These are phyloP conservation scores for Dioctria rufipes DNA, from an alignment of 2,888 invertebrate species.

Conservation along the genomic window DNA sequence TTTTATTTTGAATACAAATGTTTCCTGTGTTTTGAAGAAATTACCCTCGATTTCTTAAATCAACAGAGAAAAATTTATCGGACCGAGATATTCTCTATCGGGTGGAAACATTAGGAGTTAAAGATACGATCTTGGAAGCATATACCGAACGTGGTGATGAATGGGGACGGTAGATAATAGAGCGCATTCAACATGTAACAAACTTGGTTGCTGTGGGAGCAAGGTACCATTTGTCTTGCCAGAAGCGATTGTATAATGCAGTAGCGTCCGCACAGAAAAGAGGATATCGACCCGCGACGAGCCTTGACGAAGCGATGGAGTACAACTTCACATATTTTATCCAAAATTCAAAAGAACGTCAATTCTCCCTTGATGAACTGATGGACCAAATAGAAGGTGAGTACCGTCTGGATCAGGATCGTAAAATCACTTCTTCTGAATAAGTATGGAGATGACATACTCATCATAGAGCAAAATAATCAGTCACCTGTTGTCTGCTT, in stretches of 20 bases:
- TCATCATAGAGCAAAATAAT: neutral
- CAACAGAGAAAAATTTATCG: too few species aligned
- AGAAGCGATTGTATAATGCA: neutral
- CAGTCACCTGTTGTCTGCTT: neutral
- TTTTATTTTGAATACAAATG: too few species aligned
- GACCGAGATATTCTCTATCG: too few species aligned
- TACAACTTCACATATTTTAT: neutral
- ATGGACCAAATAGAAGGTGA: slow-evolving; percentile 8
- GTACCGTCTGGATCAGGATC: slow-evolving; percentile 4
- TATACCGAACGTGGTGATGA: too few species aligned
- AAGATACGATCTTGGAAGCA: too few species aligned
- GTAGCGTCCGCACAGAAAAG: slow-evolving; percentile 1
- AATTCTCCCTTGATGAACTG: neutral
- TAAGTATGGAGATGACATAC: neutral
- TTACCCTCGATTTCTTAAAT: too few species aligned
- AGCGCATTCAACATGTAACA: too few species aligned
- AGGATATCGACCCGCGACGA: neutral
- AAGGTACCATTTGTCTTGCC: neutral
- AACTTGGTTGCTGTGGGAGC: too few species aligned
- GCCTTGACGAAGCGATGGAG: neutral
- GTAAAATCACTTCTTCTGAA: neutral
- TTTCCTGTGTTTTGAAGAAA: too few species aligned
- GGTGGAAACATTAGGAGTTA: too few species aligned
- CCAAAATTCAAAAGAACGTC: neutral
- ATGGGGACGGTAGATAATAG: too few species aligned